Percentiles rank a stretch among this genome's conserved stretches.
These are phyloP conservation scores for Meandrusa payeni DNA, from an alignment of 2,888 invertebrate species.

Conservation along the genomic window DNA sequence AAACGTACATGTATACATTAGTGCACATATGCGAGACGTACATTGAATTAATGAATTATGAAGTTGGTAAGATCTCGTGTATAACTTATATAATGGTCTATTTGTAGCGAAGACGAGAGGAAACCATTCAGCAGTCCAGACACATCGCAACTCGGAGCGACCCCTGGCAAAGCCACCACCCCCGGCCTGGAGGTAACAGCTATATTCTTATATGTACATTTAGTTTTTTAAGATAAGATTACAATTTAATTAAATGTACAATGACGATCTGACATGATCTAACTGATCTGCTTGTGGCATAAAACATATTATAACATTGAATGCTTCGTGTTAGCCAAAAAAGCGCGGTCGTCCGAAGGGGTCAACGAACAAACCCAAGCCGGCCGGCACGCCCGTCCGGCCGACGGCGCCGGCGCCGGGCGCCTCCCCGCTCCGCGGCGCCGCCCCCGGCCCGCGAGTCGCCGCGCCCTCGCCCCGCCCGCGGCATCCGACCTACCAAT, in stretches of 20 bases:
- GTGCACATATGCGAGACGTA: too few relatives aligned
- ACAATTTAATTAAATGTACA: too few relatives aligned
- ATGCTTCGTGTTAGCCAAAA: slow-evolving; percentile 55
- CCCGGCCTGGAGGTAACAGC: slow-evolving; percentile 60
- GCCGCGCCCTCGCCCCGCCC: slow-evolving; percentile 46
- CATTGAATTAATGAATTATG: too few relatives aligned
- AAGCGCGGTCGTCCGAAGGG: slow-evolving; percentile 76
- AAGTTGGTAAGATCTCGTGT: too few relatives aligned
- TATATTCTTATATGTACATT: too few relatives aligned
- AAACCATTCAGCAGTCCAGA: slow-evolving; percentile 72
- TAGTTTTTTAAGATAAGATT: too few relatives aligned
- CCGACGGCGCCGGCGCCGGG: slow-evolving; percentile 25
- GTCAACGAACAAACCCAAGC: slow-evolving; percentile 66
- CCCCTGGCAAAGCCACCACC: slow-evolving; percentile 51
- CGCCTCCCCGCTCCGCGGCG: slow-evolving; percentile 34
- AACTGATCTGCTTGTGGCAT: too few relatives aligned
- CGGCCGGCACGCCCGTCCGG: slow-evolving; percentile 29
- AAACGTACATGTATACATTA: too few relatives aligned
- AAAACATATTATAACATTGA: too few relatives aligned
- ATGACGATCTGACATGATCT: too few relatives aligned
- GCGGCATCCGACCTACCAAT: slow-evolving; percentile 64
- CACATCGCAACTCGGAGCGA: slow-evolving; percentile 46
- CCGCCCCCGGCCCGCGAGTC: slow-evolving; percentile 29
- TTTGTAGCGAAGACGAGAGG: slow-evolving; percentile 56
- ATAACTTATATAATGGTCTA: too few relatives aligned